Conservation (phyloP, 2,797 vertebrate genomes). For the Pseudochirops cupreus region DNA sequence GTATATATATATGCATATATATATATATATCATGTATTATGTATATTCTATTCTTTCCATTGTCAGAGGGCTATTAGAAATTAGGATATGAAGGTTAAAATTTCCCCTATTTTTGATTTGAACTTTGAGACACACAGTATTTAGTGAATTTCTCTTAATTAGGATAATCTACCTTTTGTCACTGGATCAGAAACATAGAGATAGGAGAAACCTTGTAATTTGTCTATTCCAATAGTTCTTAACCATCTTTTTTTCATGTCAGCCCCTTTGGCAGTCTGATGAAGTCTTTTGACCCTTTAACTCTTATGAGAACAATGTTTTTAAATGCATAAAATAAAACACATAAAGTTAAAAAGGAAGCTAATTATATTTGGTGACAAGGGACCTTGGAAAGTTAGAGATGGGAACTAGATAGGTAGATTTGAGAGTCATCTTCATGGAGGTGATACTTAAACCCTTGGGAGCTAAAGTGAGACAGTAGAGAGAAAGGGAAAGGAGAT, state of each 20-base stretch:
- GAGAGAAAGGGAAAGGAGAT: neutral
- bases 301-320: neutral
- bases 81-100: constrained; percentile 51
- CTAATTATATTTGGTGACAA: too few species aligned
- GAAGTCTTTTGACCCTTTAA: neutral
- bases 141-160: constrained; percentile 68
- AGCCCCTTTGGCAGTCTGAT: neutral
- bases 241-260: neutral
- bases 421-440: neutral
- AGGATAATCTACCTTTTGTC: constrained; percentile 72
- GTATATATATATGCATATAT: too few species aligned
- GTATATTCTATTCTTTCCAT: neutral
- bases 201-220: neutral
- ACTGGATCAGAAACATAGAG: constrained; percentile 62
- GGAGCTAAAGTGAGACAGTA: neutral
- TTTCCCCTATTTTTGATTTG: constrained; percentile 60
- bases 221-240: neutral
- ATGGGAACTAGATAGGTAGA: neutral
- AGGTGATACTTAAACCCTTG: neutral
- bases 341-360: neutral
- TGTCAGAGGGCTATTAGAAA: constrained; percentile 66
- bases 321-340: neutral
- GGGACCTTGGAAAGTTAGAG: neutral
- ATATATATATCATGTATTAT: too few species aligned
- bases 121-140: constrained; percentile 52